A percentile compares a stretch with the other conserved stretches of the same genome.
Conservation (phyloP, 2,113 vertebrate species). For the Myrmecobius fasciatus region DNA sequence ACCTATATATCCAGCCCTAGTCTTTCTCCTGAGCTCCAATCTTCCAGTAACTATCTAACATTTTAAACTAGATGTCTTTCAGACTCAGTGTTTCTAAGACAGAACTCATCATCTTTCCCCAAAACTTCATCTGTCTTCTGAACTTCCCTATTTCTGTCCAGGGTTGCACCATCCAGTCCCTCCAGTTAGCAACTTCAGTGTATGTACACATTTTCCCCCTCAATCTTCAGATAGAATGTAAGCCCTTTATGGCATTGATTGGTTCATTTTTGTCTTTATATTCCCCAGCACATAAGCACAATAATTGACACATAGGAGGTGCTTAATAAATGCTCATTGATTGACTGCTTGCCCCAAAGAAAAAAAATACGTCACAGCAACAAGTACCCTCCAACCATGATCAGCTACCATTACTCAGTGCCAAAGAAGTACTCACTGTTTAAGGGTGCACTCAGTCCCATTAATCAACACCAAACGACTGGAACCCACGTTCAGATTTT, state of each 20-base stretch:
- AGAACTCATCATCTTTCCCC: not conserved
- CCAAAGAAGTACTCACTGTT: constrained; percentile 51
- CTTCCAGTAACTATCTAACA: not conserved
- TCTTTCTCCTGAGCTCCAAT: not conserved
- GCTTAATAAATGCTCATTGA: not conserved
- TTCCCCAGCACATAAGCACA: not conserved
- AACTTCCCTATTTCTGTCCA: not conserved
- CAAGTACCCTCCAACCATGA: not conserved
- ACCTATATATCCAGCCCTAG: not conserved
- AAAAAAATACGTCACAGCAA: not conserved
- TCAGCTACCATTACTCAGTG: not conserved
- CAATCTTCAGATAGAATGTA: not conserved
- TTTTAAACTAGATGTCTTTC: not conserved
- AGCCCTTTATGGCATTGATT: not conserved
- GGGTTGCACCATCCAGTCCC: not conserved
- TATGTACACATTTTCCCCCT: not conserved
- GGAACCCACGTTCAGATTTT: constrained; percentile 86
- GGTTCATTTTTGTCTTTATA: not conserved
- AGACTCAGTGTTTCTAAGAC: not conserved
- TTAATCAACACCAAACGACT: constrained; percentile 89
- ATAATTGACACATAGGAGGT: not conserved
- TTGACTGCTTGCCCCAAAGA: not conserved
- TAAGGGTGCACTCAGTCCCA: constrained; percentile 84
- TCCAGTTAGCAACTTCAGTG: not conserved
- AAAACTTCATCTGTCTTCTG: not conserved